Conservation (phyloP, 2,113 vertebrate species). For the Brachyistius frenatus region DNA sequence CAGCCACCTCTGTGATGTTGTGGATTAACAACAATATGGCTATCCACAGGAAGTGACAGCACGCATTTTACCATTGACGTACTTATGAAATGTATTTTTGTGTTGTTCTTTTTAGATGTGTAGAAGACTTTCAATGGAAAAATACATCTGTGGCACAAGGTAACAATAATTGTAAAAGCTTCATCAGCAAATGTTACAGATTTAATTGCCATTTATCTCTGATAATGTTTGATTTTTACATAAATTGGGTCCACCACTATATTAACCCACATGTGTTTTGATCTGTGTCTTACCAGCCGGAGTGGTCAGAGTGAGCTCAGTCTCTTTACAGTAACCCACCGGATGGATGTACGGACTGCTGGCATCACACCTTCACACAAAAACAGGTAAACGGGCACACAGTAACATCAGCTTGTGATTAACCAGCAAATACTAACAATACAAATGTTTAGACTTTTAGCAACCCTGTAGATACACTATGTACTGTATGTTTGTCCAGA, state of each 20-base stretch:
- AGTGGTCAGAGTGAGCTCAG: conserved; percentile 86
- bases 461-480: not conserved
- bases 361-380: conserved; percentile 88
- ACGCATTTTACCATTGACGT: conserved; percentile 23
- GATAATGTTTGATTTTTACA: conserved; percentile 5
- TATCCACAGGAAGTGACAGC: not conserved
- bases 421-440: not conserved
- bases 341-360: conserved; percentile 94
- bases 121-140: not conserved
- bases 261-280: conserved; percentile 63
- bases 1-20: not conserved
- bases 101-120: no score
- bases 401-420: not conserved
- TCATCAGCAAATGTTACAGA: not conserved
- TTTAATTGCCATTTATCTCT: conserved; percentile 10
- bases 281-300: conserved; percentile 88
- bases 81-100: not conserved
- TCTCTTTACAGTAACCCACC: conserved; percentile 91
- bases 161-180: conserved; percentile 7
- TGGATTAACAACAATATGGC: not conserved
- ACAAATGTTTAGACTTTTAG: not conserved
- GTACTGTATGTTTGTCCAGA: not conserved
- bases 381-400: not conserved
- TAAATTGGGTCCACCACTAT: conserved; percentile 5
- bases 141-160: not conserved